Conservation (phyloP, 1,140 invertebrate genomes). For the Brachionus manjavacas region DNA sequence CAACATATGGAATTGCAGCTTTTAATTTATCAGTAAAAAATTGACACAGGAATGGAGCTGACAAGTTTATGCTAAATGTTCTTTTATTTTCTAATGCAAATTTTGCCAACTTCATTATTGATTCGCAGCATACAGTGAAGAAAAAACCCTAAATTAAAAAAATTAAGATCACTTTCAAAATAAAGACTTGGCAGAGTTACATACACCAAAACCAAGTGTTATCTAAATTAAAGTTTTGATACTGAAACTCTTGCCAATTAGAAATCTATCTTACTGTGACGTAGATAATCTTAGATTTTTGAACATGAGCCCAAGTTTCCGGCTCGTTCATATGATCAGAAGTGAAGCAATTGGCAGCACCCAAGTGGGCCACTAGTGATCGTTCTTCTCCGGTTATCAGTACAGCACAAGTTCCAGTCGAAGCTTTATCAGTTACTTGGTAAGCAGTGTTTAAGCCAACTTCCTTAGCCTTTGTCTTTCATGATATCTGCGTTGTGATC, state of each 20-base stretch:
- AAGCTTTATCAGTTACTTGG: conserved; percentile 64
- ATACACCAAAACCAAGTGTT: not conserved
- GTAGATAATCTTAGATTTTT: conserved; percentile 78
- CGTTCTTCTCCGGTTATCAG: conserved; percentile 64
- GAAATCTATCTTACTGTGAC: conserved; percentile 70
- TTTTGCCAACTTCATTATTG: conserved; percentile 75
- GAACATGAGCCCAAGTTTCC: conserved; percentile 71
- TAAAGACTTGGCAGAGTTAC: too few relatives aligned
- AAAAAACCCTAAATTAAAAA: conserved; percentile 78
- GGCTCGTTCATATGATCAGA: conserved; percentile 72
- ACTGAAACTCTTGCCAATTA: too few relatives aligned
- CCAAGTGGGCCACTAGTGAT: conserved; percentile 87
- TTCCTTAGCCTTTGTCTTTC: conserved; percentile 69
- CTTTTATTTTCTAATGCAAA: conserved; percentile 70
- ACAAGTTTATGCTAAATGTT: conserved; percentile 84
- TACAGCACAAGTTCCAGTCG: conserved; percentile 71
- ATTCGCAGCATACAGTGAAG: conserved; percentile 81
- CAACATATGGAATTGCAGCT: conserved; percentile 80
- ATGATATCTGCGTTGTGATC: conserved; percentile 85
- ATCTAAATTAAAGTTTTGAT: not conserved
- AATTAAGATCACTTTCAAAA: not conserved
- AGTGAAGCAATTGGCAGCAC: conserved; percentile 87
- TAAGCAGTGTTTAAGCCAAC: conserved; percentile 83
- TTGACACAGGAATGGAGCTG: conserved; percentile 88
- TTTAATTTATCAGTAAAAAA: conserved; percentile 79